Evolutionary conservation across 2,113 vertebrate genomes (phyloP).

Genomic region (Falco punctatus): DNA sequence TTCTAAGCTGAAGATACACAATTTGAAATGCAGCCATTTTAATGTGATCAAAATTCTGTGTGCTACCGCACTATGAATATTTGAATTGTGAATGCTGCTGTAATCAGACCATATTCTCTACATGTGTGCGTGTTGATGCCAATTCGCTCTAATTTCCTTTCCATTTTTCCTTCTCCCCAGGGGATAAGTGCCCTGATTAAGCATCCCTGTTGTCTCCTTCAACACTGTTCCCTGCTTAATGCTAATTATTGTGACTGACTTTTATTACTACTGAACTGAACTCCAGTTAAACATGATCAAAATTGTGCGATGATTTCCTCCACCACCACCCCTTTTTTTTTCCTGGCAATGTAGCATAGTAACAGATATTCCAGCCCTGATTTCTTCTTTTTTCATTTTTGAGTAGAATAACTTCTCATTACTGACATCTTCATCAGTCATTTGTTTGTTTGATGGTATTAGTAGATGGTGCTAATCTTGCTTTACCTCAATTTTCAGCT

Average conservation of each 20-base stretch:
- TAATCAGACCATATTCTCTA: constrained; percentile 65
- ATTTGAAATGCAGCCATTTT: constrained; percentile 62
- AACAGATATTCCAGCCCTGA: neutral
- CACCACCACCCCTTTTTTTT: neutral
- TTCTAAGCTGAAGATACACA: constrained; percentile 28
- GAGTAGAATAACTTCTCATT: neutral
- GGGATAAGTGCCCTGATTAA: constrained; percentile 70
- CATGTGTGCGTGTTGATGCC: constrained; percentile 47
- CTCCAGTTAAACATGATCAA: constrained; percentile 30
- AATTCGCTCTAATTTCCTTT: constrained; percentile 67
- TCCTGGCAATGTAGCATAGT: neutral
- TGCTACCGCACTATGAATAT: constrained; percentile 23
- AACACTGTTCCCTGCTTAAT: constrained; percentile 26
- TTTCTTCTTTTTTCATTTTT: neutral
- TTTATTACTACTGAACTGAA: constrained; percentile 36
- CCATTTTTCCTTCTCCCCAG: constrained; percentile 58
- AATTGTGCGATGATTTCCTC: neutral
- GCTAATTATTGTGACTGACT: constrained; percentile 61
- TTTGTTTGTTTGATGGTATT: neutral
- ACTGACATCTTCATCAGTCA: neutral
- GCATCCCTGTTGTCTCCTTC: constrained; percentile 57
- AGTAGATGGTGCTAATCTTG: neutral
- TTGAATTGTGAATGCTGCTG: constrained; percentile 51
- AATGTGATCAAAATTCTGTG: constrained; percentile 48
- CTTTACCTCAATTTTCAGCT: constrained; percentile 5